phyloP scores from a whole-genome alignment of 2,888 invertebrate species.

The Pandemis heparana region DNA sequence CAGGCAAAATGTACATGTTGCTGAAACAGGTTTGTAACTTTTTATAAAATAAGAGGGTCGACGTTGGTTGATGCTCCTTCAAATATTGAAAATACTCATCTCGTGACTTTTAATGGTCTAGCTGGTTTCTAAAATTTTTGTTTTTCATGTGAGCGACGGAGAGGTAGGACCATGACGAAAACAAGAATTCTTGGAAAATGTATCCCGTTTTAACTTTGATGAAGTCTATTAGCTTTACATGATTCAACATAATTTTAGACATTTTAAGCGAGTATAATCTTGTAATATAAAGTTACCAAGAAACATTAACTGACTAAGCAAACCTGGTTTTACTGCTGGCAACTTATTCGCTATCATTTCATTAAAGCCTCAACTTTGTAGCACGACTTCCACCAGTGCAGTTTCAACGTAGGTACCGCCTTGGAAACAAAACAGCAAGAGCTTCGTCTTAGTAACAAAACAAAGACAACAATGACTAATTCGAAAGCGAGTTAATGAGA shows the following conservation, averaged over 20 bases:
- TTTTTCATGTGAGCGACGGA: no score
- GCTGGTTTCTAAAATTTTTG: no score
- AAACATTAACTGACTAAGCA: slow-evolving; percentile 5
- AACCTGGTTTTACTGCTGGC: slow-evolving; percentile 8
- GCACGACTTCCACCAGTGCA: background rate
- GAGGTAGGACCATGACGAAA: no score
- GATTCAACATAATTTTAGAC: background rate
- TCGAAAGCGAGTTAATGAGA: slow-evolving; percentile 1
- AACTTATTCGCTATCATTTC: background rate
- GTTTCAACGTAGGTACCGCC: background rate
- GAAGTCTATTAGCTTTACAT: no score
- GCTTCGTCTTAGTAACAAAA: background rate
- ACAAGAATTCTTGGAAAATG: no score
- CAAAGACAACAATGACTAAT: background rate
- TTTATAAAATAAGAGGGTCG: no score
- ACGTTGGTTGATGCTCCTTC: no score
- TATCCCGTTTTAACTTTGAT: no score
- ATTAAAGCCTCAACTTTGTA: background rate
- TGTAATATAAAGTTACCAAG: background rate
- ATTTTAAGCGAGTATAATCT: background rate
- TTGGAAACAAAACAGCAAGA: background rate
- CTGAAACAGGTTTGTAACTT: no score
- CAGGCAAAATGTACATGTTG: no score
- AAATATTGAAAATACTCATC: no score
- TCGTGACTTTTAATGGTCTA: no score